Conservation (phyloP, 2,888 invertebrate genomes). For the Stenoptilia bipunctidactyla region DNA sequence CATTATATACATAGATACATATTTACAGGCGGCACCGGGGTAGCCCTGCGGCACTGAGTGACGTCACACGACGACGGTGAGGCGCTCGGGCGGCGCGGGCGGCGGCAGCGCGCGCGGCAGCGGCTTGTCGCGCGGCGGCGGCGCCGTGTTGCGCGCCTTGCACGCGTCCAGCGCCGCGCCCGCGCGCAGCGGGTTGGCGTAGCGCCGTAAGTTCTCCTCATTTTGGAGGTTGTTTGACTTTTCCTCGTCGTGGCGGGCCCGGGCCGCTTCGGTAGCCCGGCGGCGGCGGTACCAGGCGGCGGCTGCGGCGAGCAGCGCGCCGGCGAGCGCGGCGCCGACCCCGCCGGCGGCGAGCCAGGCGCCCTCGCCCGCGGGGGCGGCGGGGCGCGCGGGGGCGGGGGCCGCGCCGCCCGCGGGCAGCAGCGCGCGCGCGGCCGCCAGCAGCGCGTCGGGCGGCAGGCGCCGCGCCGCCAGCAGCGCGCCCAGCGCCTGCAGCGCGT, state of each 20-base stretch:
- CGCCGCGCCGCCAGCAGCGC: constrained; percentile 50
- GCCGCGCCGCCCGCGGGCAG: constrained; percentile 80
- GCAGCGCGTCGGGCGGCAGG: constrained; percentile 24
- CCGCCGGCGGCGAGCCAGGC: constrained; percentile 19
- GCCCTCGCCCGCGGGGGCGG: constrained; percentile 19
- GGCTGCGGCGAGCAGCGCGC: constrained; percentile 33
- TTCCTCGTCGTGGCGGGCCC: constrained; percentile 82
- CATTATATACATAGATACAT: constrained; percentile 40
- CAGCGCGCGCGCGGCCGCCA: constrained; percentile 17
- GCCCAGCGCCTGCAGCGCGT: constrained; percentile 46
- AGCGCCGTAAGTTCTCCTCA: constrained; percentile 88
- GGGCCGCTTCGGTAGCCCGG: constrained; percentile 65
- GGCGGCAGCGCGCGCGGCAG: constrained; percentile 45
- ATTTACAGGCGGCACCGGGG: constrained; percentile 35
- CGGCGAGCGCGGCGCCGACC: constrained; percentile 20
- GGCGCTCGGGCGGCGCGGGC: constrained; percentile 46
- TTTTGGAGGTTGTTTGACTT: constrained; percentile 93
- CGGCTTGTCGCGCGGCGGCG: constrained; percentile 77
- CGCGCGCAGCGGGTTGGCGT: constrained; percentile 83
- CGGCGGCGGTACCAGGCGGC: constrained; percentile 40
- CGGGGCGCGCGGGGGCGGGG: constrained; percentile 51
- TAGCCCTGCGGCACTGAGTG: constrained; percentile 3
- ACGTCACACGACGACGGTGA: constrained; percentile 53
- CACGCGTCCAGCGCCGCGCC: constrained; percentile 80
- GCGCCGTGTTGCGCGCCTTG: constrained; percentile 87